Evolutionary conservation across 2,113 vertebrate species (phyloP).

Genomic region (Pelobates fuscus): DNA sequence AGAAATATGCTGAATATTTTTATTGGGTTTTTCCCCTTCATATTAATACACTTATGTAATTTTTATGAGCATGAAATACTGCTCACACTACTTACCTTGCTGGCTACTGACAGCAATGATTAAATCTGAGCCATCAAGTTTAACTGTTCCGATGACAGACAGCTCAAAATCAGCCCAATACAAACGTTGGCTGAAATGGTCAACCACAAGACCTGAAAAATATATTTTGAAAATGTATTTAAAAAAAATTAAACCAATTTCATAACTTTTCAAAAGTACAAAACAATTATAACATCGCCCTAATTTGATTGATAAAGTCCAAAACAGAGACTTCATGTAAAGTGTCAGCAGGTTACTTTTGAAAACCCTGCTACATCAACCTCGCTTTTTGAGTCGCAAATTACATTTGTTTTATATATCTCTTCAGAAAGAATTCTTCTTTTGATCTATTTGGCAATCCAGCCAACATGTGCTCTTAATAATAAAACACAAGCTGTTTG

Average conservation of each 20-base stretch:
- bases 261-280: background rate
- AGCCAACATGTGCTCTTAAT: conserved; percentile 27
- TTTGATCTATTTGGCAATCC: conserved; percentile 32
- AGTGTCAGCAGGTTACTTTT: conserved; percentile 10
- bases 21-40: too few species aligned
- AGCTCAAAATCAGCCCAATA: conserved; percentile 97
- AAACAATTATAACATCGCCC: conserved; percentile 15
- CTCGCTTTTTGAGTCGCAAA: conserved; percentile 22
- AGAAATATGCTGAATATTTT: too few species aligned
- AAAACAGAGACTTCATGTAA: background rate
- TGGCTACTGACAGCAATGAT: conserved; percentile 82
- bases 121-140: conserved; percentile 86
- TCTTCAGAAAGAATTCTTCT: conserved; percentile 13
- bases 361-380: background rate
- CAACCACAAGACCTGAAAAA: conserved; percentile 87
- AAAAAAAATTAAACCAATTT: background rate
- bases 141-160: conserved; percentile 88
- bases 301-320: conserved; percentile 14
- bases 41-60: too few species aligned
- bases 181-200: conserved; percentile 90
- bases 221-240: conserved; percentile 34
- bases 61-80: background rate
- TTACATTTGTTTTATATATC: conserved; percentile 42
- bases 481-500: conserved; percentile 47
- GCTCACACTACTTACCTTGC: conserved; percentile 74